phyloP scores from a whole-genome alignment of 2,797 vertebrate species.

The Spinibarbus caldwelli region DNA sequence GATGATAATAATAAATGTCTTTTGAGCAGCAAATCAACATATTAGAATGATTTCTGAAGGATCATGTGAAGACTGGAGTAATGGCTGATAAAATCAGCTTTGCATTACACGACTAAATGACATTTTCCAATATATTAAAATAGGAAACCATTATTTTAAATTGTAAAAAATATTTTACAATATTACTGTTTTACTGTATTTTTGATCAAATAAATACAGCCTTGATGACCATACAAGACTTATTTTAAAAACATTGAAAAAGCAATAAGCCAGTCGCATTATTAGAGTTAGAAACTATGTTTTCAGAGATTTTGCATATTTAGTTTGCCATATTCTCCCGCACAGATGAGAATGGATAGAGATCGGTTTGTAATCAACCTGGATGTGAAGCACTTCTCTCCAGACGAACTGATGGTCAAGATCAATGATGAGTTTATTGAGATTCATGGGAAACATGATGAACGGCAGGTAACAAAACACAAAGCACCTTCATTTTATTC shows the following conservation, averaged over 20 bases:
- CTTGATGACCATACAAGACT: not conserved
- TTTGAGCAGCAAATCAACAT: not conserved
- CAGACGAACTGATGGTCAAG: conserved; percentile 84
- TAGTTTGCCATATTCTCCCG: not conserved
- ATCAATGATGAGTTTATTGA: conserved; percentile 81
- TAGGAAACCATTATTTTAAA: not conserved
- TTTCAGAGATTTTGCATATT: not conserved
- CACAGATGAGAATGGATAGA: conserved; percentile 82
- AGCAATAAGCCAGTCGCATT: not conserved
- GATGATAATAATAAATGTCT: not conserved
- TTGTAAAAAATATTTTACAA: not conserved
- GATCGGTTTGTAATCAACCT: conserved; percentile 82
- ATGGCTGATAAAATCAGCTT: no score
- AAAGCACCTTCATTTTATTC: not conserved
- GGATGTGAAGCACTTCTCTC: conserved; percentile 87
- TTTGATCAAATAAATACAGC: not conserved
- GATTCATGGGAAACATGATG: conserved; percentile 82
- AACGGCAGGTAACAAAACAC: conserved; percentile 76
- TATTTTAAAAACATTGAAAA: not conserved
- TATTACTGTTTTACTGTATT: not conserved
- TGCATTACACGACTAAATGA: not conserved
- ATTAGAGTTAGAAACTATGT: not conserved
- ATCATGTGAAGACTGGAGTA: no score
- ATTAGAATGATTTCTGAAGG: not conserved
- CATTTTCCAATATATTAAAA: not conserved